Evolutionary conservation across 2,888 invertebrate genomes (phyloP).

Genomic region (Aphodius granarius): DNA sequence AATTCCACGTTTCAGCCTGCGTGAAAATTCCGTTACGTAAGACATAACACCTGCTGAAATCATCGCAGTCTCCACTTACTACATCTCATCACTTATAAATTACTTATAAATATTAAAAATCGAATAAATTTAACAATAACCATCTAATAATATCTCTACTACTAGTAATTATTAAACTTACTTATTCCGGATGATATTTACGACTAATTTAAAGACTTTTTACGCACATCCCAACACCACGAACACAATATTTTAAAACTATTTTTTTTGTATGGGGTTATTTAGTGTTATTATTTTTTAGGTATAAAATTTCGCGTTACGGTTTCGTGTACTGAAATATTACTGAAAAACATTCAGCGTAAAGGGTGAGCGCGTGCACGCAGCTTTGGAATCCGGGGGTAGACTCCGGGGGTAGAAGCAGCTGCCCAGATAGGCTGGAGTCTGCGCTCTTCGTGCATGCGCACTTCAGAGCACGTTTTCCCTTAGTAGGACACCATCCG

Average conservation of each 20-base stretch:
- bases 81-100: background rate
- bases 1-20: background rate
- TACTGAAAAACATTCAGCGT: slow-evolving; percentile 27
- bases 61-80: background rate
- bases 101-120: background rate
- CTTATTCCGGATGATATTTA: background rate
- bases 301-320: background rate
- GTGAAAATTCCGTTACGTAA: background rate
- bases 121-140: background rate
- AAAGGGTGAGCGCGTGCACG: slow-evolving; percentile 35
- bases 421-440: slow-evolving; percentile 43
- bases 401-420: slow-evolving; percentile 44
- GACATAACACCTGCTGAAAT: background rate
- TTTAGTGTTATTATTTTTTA: background rate
- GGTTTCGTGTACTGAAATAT: slow-evolving; percentile 5
- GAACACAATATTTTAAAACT: slow-evolving; percentile 1
- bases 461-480: slow-evolving; percentile 13
- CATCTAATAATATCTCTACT: background rate
- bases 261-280: background rate
- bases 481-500: slow-evolving; percentile 1
- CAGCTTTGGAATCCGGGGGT: slow-evolving; percentile 38
- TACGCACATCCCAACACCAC: background rate
- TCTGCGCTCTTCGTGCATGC: slow-evolving; percentile 42
- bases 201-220: background rate
- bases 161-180: background rate